Conservation (phyloP, 2,888 invertebrate species). For the Electrophaes corylata region DNA sequence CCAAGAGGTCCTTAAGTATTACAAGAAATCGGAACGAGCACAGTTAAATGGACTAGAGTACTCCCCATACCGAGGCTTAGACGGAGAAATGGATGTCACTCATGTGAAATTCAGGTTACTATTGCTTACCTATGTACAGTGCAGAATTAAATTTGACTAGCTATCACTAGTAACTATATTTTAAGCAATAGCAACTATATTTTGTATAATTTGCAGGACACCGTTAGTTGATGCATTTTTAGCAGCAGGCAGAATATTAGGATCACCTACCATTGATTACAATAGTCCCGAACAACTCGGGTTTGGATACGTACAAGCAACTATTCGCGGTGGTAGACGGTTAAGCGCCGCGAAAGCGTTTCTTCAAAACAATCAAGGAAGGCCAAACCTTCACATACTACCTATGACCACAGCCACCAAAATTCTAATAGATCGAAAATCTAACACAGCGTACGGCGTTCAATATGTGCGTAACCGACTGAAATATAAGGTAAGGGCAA, state of each 20-base stretch:
- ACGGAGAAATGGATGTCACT: constrained; percentile 85
- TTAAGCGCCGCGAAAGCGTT: constrained; percentile 85
- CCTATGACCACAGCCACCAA: constrained; percentile 81
- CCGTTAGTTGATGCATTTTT: constrained; percentile 86
- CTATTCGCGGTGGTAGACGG: constrained; percentile 83
- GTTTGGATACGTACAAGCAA: constrained; percentile 86
- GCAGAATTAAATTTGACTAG: neutral
- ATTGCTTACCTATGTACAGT: neutral
- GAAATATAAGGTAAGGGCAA: constrained; percentile 76
- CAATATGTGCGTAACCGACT: constrained; percentile 74
- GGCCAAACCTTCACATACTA: constrained; percentile 84
- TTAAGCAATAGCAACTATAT: neutral
- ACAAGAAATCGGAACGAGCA: constrained; percentile 83
- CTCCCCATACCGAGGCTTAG: constrained; percentile 77
- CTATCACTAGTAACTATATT: neutral
- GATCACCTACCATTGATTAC: constrained; percentile 87
- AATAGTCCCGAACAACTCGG: constrained; percentile 84
- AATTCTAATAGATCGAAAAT: constrained; percentile 77
- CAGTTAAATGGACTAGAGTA: constrained; percentile 64
- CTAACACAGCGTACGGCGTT: constrained; percentile 82
- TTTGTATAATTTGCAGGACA: constrained; percentile 49
- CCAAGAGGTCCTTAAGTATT: constrained; percentile 82
- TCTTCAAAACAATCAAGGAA: constrained; percentile 77
- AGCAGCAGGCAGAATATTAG: constrained; percentile 85
- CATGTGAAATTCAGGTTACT: constrained; percentile 74